A percentile compares a stretch with the other conserved stretches of the same genome.
Conservation (phyloP, 2,113 vertebrate species). For the Lycaon pictus region DNA sequence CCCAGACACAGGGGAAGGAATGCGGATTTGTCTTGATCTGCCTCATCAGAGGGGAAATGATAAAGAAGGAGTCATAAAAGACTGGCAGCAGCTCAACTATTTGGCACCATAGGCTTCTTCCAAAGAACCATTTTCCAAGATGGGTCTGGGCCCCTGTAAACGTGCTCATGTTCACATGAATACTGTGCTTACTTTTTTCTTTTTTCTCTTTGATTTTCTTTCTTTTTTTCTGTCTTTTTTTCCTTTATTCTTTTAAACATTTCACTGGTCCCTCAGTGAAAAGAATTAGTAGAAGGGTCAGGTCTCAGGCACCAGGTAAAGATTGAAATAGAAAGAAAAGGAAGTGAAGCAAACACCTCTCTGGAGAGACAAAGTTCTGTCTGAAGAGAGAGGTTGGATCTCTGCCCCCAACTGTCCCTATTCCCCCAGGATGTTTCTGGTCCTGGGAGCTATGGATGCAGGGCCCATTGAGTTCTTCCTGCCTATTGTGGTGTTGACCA, state of each 20-base stretch:
- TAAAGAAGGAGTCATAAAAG: constrained; percentile 76
- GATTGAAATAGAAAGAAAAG: neutral
- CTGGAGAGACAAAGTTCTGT: neutral
- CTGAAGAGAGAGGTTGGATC: neutral
- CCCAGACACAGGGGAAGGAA: constrained; percentile 68
- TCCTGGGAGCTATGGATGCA: neutral
- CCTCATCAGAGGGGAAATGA: constrained; percentile 67
- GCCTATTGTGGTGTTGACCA: neutral
- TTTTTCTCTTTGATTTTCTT: neutral
- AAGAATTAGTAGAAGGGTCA: neutral
- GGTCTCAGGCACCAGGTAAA: neutral
- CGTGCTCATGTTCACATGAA: neutral
- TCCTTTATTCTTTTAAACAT: neutral
- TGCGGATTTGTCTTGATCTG: constrained; percentile 81
- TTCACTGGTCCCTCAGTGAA: neutral
- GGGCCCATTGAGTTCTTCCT: neutral
- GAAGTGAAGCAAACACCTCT: neutral
- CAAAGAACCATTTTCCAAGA: constrained; percentile 57
- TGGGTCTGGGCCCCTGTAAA: neutral
- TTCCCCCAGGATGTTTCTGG: neutral
- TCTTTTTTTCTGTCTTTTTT: neutral
- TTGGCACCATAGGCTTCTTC: constrained; percentile 63
- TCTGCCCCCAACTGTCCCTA: neutral
- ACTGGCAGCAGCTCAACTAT: constrained; percentile 77
- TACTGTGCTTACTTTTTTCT: neutral